Evolutionary conservation across 2,113 vertebrate species (phyloP), one percentile per base, ranked within the genome.

Genomic region (Seriola aureovittata): DNA sequence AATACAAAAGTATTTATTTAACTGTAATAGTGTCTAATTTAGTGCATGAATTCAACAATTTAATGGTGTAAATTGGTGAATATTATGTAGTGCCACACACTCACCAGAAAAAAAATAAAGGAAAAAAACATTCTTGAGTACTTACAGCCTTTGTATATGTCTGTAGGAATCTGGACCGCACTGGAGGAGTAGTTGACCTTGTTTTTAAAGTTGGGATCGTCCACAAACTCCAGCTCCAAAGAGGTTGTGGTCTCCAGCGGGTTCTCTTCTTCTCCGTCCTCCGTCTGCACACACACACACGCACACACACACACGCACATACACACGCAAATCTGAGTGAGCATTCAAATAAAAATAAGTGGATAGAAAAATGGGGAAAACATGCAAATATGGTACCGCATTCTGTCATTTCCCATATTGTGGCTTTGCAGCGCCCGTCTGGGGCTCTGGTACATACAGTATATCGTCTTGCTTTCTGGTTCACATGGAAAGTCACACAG

Each of bases 91-190:
- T 9, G 2, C 5, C 32, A 21, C 60, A 59, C 60, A 46, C 16
- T 34, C 21, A 25, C 17, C 44, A 62, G 3, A 52, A 11, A n/a
- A 42, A 4, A 12, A 8, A 78, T 3, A 17, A 44, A n/a, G 12
- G 29, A 29, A 23, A 19, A 32, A 48, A 40, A 17, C 16, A 44
- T 40, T 62, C 0, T 16, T 57, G 46, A 63, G 5, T 88, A 98
- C 98, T 99, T 91, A 99, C 98, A 99, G 96, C 98, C 98, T 95
- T 99, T 99, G 96, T 99, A 99, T 94, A 99, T 99, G 93, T 99
- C 98, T n/a, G 98, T 99, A 38, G 98, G 98, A 90, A 99, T 99
- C 96, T 99, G 98, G 80, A 99, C 98, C 0, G 98, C 98, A 1
- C 97, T 97, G 4, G 97, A 97, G 0, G 97, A 97, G 91, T 98